Evolutionary conservation across 2,888 invertebrate genomes (phyloP).

Genomic region (Andrena flavipes): DNA sequence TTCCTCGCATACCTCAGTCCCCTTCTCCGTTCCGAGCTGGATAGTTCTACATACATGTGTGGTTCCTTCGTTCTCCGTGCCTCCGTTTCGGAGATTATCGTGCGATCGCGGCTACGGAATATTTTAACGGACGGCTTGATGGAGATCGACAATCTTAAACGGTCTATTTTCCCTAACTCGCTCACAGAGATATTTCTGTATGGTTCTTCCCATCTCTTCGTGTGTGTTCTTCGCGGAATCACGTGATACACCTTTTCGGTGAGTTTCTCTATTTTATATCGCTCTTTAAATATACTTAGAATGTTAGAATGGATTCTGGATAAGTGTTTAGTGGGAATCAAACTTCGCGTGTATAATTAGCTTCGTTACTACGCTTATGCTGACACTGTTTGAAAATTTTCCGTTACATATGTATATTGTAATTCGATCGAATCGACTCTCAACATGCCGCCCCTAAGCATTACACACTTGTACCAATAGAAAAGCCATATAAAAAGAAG

Average conservation of each 20-base stretch:
- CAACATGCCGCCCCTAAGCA: background rate
- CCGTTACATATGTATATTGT: too few relatives aligned
- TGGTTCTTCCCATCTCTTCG: background rate
- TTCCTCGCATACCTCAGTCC: slow-evolving; percentile 9
- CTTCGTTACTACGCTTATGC: too few relatives aligned
- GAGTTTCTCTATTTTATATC: slow-evolving; percentile 21
- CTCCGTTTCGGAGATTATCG: slow-evolving; percentile 48
- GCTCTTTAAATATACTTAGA: too few relatives aligned
- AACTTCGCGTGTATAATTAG: too few relatives aligned
- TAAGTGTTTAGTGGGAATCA: background rate
- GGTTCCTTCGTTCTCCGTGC: slow-evolving; percentile 15
- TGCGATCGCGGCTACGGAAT: slow-evolving; percentile 43
- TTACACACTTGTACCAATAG: background rate
- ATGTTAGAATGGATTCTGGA: slow-evolving; percentile 11
- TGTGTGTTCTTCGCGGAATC: background rate
- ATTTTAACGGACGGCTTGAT: slow-evolving; percentile 44
- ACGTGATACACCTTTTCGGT: slow-evolving; percentile 17
- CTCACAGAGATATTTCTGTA: slow-evolving; percentile 11
- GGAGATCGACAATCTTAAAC: slow-evolving; percentile 29
- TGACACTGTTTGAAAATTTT: too few relatives aligned
- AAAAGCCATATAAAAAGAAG: background rate
- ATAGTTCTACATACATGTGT: slow-evolving; percentile 8
- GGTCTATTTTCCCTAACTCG: slow-evolving; percentile 34
- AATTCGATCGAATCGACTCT: background rate
- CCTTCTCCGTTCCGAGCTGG: slow-evolving; percentile 5